phyloP scores from a whole-genome alignment of 2,888 invertebrate genomes.

The Cynaeus angustus region DNA sequence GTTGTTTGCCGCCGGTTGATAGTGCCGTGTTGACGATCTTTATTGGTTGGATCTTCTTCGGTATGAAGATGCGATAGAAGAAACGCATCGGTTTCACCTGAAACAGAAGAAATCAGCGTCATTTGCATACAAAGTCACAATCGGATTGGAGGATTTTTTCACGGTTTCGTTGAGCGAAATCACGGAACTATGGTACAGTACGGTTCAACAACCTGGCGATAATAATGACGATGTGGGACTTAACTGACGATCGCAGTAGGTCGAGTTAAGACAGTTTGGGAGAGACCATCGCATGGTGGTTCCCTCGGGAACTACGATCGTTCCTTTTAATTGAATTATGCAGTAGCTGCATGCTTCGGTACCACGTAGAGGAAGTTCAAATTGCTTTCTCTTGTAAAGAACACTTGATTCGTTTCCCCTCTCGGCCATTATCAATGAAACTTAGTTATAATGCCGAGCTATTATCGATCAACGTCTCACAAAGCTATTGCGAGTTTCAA shows the following conservation, averaged over 20 bases:
- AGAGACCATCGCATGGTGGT: constrained; percentile 9
- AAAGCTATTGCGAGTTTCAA: no score
- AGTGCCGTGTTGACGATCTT: constrained; percentile 68
- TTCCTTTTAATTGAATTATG: no score
- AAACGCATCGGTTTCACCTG: constrained; percentile 80
- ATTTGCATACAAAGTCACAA: constrained; percentile 9
- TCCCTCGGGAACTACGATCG: neutral
- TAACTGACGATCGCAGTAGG: constrained; percentile 27
- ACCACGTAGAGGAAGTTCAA: neutral
- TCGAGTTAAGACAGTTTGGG: neutral
- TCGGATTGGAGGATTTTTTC: constrained; percentile 17
- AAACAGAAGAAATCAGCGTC: constrained; percentile 49
- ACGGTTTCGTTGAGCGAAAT: constrained; percentile 34
- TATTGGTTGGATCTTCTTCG: constrained; percentile 68
- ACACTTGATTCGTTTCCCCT: constrained; percentile 5
- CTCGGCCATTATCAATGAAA: neutral
- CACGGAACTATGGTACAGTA: constrained; percentile 40
- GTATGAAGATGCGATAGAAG: constrained; percentile 76
- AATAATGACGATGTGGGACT: constrained; percentile 27
- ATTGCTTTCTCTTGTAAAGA: constrained; percentile 9
- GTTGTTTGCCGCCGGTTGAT: constrained; percentile 67
- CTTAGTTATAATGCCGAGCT: neutral
- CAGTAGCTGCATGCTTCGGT: neutral
- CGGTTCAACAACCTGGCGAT: constrained; percentile 47
- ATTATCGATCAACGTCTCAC: no score